These are phyloP conservation scores for Eurosta solidaginis DNA, from an alignment of 1,140 invertebrate genomes.

Conservation along the genomic window DNA sequence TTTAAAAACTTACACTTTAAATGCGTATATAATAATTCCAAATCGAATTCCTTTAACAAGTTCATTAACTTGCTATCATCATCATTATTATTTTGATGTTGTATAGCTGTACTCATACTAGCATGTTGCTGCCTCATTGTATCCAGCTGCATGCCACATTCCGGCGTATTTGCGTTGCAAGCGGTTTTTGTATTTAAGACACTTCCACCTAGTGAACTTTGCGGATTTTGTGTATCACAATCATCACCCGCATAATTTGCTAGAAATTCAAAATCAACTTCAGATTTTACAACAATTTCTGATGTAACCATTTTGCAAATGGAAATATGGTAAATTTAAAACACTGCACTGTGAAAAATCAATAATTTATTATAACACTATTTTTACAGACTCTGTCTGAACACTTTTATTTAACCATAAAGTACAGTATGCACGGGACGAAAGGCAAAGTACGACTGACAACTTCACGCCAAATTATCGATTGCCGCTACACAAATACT, in stretches of 20 bases:
- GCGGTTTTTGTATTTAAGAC: background rate
- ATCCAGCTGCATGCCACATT: background rate
- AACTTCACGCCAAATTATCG: background rate
- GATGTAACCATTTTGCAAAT: background rate
- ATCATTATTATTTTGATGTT: background rate
- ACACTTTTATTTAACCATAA: background rate
- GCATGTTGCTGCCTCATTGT: background rate
- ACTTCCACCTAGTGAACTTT: background rate
- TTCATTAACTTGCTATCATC: slow-evolving; percentile 29
- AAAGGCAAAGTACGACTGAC: slow-evolving; percentile 1
- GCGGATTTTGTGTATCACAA: background rate
- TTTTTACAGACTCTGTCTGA: background rate
- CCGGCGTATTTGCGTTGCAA: background rate
- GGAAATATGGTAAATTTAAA: background rate
- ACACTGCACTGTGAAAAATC: background rate
- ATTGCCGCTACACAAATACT: background rate
- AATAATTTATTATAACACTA: background rate
- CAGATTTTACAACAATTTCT: background rate
- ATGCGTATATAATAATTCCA: slow-evolving; percentile 29
- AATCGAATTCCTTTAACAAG: slow-evolving; percentile 26
- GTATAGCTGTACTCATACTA: background rate
- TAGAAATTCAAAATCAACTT: background rate
- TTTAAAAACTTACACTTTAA: slow-evolving; percentile 24
- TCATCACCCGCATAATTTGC: background rate
- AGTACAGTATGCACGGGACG: background rate